phyloP scores from a whole-genome alignment of 1,140 invertebrate species.

The Chironomus striatipennis region DNA sequence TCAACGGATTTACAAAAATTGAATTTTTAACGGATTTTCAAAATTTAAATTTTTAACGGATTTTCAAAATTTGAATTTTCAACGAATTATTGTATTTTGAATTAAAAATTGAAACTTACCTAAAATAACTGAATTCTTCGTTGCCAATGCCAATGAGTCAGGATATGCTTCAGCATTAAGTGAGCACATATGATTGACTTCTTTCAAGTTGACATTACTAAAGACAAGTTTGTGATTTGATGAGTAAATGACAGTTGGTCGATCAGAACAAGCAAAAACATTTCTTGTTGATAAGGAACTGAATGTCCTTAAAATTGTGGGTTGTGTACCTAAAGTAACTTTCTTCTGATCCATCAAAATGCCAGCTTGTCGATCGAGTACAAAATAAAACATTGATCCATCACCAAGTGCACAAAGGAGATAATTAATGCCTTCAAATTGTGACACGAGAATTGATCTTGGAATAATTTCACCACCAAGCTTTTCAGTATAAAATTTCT shows the following conservation, averaged over 20 bases:
- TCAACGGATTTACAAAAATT: too few relatives aligned
- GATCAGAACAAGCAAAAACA: slow-evolving; percentile 97
- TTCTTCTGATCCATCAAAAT: slow-evolving; percentile 74
- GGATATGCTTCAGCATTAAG: slow-evolving; percentile 90
- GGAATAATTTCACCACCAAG: slow-evolving; percentile 93
- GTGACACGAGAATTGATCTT: slow-evolving; percentile 87
- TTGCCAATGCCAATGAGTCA: slow-evolving; percentile 88
- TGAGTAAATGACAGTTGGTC: slow-evolving; percentile 97
- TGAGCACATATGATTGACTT: slow-evolving; percentile 98
- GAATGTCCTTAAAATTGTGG: slow-evolving; percentile 87
- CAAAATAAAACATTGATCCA: slow-evolving; percentile 96
- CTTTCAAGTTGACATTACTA: slow-evolving; percentile 97
- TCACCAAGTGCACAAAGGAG: slow-evolving; percentile 90
- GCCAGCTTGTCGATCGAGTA: slow-evolving; percentile 63
- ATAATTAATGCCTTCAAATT: slow-evolving; percentile 88
- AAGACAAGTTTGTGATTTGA: slow-evolving; percentile 98
- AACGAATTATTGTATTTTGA: too few relatives aligned
- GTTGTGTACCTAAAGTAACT: slow-evolving; percentile 94
- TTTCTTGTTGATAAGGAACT: slow-evolving; percentile 86
- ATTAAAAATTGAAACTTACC: too few relatives aligned
- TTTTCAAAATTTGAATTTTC: too few relatives aligned
- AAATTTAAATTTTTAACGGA: too few relatives aligned
- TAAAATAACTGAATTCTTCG: slow-evolving; percentile 87
- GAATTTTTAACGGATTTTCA: too few relatives aligned
- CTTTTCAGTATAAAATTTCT: slow-evolving; percentile 73